phyloP scores from a whole-genome alignment of 2,113 vertebrate species.

The Ctenodactylus gundi region DNA sequence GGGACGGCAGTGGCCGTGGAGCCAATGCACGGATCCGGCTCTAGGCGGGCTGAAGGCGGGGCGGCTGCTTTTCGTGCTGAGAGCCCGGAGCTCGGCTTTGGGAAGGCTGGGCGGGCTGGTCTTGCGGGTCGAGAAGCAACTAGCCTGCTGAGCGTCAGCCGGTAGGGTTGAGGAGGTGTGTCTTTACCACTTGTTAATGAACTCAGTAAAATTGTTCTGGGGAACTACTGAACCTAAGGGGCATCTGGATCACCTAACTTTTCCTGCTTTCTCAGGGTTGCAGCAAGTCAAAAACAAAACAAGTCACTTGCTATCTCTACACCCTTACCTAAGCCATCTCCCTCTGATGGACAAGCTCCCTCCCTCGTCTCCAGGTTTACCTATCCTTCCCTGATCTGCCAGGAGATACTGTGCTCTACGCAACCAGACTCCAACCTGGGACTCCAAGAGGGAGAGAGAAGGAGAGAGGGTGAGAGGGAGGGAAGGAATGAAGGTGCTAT shows the following conservation, averaged over 20 bases:
- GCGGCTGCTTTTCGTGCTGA: background rate
- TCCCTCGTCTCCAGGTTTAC: background rate
- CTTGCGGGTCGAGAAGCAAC: background rate
- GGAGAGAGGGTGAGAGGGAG: background rate
- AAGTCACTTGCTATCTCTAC: background rate
- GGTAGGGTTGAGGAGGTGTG: slow-evolving; percentile 18
- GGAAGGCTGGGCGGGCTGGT: background rate
- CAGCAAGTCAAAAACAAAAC: background rate
- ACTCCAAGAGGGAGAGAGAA: background rate
- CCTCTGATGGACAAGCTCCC: background rate
- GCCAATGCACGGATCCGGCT: background rate
- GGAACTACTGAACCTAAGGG: background rate
- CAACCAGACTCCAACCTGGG: background rate
- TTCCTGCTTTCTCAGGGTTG: background rate
- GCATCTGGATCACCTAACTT: background rate
- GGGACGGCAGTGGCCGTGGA: background rate
- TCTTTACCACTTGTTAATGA: slow-evolving; percentile 31
- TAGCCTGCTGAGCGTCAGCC: background rate
- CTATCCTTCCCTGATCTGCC: background rate
- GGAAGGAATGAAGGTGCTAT: background rate
- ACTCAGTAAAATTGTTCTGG: slow-evolving; percentile 28
- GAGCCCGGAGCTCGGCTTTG: background rate
- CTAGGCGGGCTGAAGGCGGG: background rate
- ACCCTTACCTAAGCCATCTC: background rate
- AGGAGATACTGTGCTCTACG: background rate